These are phyloP conservation scores for Saccopteryx leptura DNA, from an alignment of 2,113 vertebrate genomes.

Conservation along the genomic window DNA sequence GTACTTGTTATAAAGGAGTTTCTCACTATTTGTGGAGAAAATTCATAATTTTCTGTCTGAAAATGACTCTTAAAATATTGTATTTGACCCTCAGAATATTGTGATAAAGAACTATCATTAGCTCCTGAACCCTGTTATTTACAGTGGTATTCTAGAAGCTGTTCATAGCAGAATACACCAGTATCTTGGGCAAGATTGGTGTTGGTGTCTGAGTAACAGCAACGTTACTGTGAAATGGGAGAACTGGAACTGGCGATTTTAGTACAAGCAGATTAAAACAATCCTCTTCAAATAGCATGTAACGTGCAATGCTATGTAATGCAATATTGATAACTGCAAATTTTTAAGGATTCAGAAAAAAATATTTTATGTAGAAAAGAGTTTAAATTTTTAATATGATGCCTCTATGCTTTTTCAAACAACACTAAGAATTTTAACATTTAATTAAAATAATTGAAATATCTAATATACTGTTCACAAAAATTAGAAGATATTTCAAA, in stretches of 20 bases:
- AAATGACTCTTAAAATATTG: background rate
- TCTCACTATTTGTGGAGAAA: background rate
- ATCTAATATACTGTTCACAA: background rate
- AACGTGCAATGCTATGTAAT: background rate
- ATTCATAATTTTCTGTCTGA: background rate
- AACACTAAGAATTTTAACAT: background rate
- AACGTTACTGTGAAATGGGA: background rate
- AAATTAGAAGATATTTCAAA: too few relatives aligned
- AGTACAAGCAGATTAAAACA: background rate
- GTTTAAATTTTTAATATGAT: constrained; percentile 53
- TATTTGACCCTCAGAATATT: background rate
- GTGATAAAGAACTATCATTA: accelerated
- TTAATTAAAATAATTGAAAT: constrained; percentile 63
- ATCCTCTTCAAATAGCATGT: background rate
- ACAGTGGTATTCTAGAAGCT: background rate
- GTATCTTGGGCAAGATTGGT: background rate
- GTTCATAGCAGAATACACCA: background rate
- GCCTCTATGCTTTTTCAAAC: background rate
- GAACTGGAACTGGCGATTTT: background rate
- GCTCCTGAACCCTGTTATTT: background rate
- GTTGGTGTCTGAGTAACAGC: background rate
- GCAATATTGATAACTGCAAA: background rate
- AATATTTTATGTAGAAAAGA: background rate
- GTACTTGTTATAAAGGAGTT: background rate
- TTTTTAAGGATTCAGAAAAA: constrained; percentile 40